Conservation (phyloP, 2,888 invertebrate species). For the Cephus runcator region DNA sequence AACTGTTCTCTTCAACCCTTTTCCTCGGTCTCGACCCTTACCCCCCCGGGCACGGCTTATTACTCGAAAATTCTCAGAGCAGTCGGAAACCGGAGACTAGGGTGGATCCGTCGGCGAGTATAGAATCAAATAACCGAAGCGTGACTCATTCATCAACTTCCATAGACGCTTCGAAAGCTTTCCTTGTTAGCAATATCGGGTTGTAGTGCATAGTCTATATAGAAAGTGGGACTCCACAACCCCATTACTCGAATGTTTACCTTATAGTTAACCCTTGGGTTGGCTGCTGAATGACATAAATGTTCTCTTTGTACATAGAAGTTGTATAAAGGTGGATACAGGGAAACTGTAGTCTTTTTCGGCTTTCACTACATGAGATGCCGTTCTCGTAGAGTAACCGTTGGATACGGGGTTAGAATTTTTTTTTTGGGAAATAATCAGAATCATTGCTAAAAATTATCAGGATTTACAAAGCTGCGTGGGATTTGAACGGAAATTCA, state of each 20-base stretch:
- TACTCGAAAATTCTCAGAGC: neutral
- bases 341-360: no score
- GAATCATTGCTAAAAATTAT: no score
- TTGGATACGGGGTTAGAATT: no score
- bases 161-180: neutral
- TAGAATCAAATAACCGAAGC: constrained; percentile 5
- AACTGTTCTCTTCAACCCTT: neutral
- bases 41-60: neutral
- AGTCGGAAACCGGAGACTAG: constrained; percentile 12
- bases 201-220: neutral
- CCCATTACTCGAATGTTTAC: neutral
- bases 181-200: neutral
- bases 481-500: no score
- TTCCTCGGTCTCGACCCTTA: neutral
- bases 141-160: constrained; percentile 4
- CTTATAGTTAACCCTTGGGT: no score
- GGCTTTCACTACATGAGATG: no score
- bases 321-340: no score
- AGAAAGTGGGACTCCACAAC: neutral
- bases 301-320: no score
- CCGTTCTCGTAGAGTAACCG: no score
- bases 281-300: no score
- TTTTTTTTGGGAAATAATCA: no score
- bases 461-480: no score
- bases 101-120: constrained; percentile 12